Evolutionary conservation across 2,797 vertebrate genomes (phyloP).

Genomic region (Podarcis lilfordi): DNA sequence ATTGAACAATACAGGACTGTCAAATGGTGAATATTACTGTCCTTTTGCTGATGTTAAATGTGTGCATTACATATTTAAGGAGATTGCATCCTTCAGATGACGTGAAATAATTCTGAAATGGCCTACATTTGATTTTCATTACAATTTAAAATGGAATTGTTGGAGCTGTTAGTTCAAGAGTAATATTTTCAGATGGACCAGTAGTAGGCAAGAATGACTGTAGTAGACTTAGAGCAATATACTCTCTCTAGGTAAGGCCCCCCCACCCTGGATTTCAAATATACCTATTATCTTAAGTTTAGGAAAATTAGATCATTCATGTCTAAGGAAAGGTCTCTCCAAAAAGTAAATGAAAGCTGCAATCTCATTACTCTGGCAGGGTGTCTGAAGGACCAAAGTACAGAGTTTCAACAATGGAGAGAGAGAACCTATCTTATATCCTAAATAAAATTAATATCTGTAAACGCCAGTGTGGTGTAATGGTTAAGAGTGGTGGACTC

Average conservation of each 20-base stretch:
- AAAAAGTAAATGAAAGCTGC: background rate
- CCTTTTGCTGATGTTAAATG: slow-evolving; percentile 4
- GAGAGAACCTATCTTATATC: too few species aligned
- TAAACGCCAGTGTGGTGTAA: background rate
- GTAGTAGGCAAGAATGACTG: slow-evolving; percentile 2
- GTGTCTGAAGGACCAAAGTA: too few species aligned
- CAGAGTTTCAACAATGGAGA: too few species aligned
- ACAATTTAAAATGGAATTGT: background rate
- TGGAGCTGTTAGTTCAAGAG: slow-evolving; percentile 4
- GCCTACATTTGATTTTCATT: background rate
- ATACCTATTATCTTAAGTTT: background rate
- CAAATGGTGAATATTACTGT: background rate
- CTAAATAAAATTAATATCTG: background rate
- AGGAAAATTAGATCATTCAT: slow-evolving; percentile 7
- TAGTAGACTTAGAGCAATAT: too few species aligned
- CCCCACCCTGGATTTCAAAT: slow-evolving; percentile 14
- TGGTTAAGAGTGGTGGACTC: too few species aligned
- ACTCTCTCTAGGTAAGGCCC: background rate
- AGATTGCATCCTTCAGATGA: background rate
- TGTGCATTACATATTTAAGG: background rate
- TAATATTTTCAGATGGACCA: slow-evolving; percentile 6
- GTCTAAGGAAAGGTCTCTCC: background rate
- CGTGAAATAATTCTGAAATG: slow-evolving; percentile 10
- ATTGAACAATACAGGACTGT: background rate
- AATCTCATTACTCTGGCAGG: too few species aligned